phyloP scores from a whole-genome alignment of 2,888 invertebrate species.

The Autographa gamma region DNA sequence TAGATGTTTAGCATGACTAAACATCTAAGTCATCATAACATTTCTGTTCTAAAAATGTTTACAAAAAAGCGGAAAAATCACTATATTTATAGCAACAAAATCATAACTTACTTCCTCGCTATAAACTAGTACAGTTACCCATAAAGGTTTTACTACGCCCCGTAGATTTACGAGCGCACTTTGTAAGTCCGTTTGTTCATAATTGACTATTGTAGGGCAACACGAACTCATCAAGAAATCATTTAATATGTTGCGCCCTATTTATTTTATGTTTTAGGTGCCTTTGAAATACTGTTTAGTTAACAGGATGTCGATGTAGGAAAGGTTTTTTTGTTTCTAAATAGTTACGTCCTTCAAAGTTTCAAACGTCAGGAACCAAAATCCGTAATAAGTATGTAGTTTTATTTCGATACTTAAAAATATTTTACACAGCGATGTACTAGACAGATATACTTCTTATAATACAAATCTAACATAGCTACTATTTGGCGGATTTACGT shows the following conservation, averaged over 20 bases:
- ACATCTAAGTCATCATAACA: too few relatives aligned
- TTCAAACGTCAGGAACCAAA: too few relatives aligned
- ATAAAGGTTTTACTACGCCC: slow-evolving; percentile 30
- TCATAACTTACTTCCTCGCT: slow-evolving; percentile 6
- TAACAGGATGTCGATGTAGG: background rate
- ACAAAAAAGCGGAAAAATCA: background rate
- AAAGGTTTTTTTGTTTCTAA: too few relatives aligned
- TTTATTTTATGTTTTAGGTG: background rate
- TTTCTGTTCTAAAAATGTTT: too few relatives aligned
- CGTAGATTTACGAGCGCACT: slow-evolving; percentile 27
- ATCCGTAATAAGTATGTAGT: too few relatives aligned
- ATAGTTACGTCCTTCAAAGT: too few relatives aligned
- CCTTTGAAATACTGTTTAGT: background rate
- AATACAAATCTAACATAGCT: too few relatives aligned
- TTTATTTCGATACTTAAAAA: too few relatives aligned
- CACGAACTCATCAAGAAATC: background rate
- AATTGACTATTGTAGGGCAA: slow-evolving; percentile 19
- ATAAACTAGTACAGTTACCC: slow-evolving; percentile 24
- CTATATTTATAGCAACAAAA: slow-evolving; percentile 6
- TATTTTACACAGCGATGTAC: too few relatives aligned
- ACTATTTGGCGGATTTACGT: too few relatives aligned
- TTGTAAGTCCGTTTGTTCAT: slow-evolving; percentile 15
- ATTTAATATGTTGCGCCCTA: background rate
- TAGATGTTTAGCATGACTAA: too few relatives aligned
- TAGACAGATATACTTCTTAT: too few relatives aligned